Evolutionary conservation across 2,113 vertebrate genomes (phyloP), one percentile per base, ranked within the genome.

Genomic region (Oriolus oriolus): DNA sequence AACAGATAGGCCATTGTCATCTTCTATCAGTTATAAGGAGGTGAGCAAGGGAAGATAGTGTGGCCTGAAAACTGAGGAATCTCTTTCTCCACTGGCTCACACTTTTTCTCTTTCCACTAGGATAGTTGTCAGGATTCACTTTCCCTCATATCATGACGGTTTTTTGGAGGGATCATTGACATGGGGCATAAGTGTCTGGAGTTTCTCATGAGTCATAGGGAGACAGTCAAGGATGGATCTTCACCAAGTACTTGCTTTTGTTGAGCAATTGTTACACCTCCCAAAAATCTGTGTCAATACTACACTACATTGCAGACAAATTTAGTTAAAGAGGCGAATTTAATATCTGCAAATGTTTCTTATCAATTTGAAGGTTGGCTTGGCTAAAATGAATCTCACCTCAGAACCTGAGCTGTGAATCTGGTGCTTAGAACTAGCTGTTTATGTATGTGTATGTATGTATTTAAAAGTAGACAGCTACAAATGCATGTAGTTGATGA

Each of bases 131-230:
- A 68, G 24, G 68, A 83, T 15, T 73, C 1, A 1, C 4, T 56
- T 81, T 56, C 16, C 11, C 5, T 20, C 31, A 60, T 8, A 53
- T 1, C 3, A 22, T 1, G 2, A 49, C 3, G 39, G 2, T 54
- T 59, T 64, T 19, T 17, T 50, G 5, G 5, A n/a, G 10, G 2
- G 4, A 18, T 56, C 16, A 16, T 24, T 80, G 30, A 27, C 4
- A 3, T 13, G 8, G 2, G 11, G 1, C 18, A 81, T 70, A 77
- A 47, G 10, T 30, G 2, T 5, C 12, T 50, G 16, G 7, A 87
- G 28, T 33, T 66, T 63, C n/a, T 52, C 9, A 33, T 24, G 5
- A 74, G 13, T 33, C 8, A 16, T 0, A 27, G 7, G 13, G 17
- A 77, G 8, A 53, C 1, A 10, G 47, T 44, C 3, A 47, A 47